These are phyloP conservation scores for Cephalotes varians DNA, from an alignment of 2,888 invertebrate species.

Conservation along the genomic window DNA sequence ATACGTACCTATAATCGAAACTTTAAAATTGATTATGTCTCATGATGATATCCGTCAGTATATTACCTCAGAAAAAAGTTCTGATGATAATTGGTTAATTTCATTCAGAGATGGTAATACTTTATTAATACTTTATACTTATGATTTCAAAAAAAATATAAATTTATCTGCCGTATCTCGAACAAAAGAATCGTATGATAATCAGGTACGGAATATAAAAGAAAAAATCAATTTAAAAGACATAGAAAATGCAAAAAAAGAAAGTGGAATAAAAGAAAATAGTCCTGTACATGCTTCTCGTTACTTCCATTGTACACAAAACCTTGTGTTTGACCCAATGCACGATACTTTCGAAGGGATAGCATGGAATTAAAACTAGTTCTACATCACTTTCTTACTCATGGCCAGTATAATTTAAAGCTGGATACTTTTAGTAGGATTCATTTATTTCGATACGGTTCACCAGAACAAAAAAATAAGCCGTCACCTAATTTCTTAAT, in stretches of 20 bases:
- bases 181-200: not conserved
- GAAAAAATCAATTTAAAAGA: no score
- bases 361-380: conserved; percentile 18
- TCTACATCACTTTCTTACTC: not conserved
- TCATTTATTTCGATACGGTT: conserved; percentile 4
- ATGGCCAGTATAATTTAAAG: not conserved
- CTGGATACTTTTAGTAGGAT: not conserved
- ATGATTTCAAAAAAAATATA: not conserved
- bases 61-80: not conserved
- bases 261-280: not conserved
- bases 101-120: not conserved
- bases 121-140: no score
- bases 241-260: no score
- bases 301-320: not conserved
- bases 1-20: no score
- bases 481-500: conserved; percentile 15
- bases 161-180: not conserved
- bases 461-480: not conserved
- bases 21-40: no score
- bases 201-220: not conserved
- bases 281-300: not conserved
- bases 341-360: not conserved
- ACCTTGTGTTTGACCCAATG: conserved; percentile 4
- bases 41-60: no score
- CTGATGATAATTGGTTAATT: not conserved